A percentile compares a stretch with the other conserved stretches of the same genome.
These are phyloP conservation scores for Heliconius cydno DNA, from an alignment of 2,888 invertebrate species.

Conservation along the genomic window DNA sequence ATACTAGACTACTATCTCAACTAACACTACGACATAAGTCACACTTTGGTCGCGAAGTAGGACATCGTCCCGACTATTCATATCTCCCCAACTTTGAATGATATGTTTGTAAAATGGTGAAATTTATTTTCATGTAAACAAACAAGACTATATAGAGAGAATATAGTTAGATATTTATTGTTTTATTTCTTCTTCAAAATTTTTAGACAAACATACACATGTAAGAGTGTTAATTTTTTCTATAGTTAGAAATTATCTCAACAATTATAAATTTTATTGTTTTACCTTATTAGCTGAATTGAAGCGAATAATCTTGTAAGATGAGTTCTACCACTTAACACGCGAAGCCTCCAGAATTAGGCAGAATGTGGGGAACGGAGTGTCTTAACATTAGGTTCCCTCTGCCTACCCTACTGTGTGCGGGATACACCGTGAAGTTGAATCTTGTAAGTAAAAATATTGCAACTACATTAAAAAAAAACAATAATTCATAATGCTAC, in stretches of 20 bases:
- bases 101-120: slow-evolving; percentile 59
- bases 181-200: neutral
- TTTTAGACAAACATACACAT: neutral
- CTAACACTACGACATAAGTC: slow-evolving; percentile 61
- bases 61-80: slow-evolving; percentile 51
- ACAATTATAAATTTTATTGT: neutral
- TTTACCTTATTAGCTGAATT: neutral
- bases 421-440: too few relatives aligned
- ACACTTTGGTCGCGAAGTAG: slow-evolving; percentile 54
- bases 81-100: slow-evolving; percentile 60
- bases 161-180: neutral
- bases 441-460: too few relatives aligned
- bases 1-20: slow-evolving; percentile 43
- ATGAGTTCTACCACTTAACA: too few relatives aligned
- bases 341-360: too few relatives aligned
- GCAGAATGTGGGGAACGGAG: too few relatives aligned
- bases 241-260: neutral
- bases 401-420: too few relatives aligned
- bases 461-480: neutral
- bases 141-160: neutral
- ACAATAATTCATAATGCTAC: too few relatives aligned
- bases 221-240: too few relatives aligned
- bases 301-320: neutral
- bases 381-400: too few relatives aligned
- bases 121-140: neutral